Conservation (phyloP, 2,797 vertebrate genomes). For the Dendrocincla fuliginosa region DNA sequence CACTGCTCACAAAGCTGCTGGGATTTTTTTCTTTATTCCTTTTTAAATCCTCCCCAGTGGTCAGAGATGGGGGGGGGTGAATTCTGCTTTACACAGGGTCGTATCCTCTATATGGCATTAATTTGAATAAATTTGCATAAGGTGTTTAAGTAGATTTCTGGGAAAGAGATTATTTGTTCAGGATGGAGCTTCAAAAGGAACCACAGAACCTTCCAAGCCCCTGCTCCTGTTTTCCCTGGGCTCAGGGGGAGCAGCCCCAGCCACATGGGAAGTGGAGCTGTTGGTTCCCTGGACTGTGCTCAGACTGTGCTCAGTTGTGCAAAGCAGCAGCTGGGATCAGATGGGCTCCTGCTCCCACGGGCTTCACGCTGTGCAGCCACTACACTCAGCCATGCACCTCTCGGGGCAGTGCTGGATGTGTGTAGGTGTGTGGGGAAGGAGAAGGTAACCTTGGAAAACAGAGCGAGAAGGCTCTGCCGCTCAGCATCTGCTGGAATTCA, state of each 20-base stretch:
- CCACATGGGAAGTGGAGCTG: accelerated
- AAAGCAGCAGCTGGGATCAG: neutral
- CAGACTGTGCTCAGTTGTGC: neutral
- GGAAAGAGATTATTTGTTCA: neutral
- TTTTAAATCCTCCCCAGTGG: neutral
- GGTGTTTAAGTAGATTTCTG: neutral
- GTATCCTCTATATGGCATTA: accelerated
- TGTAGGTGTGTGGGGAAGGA: accelerated
- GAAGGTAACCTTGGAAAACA: neutral
- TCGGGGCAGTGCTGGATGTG: accelerated
- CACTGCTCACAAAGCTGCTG: neutral
- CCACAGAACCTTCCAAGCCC: neutral
- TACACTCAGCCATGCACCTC: accelerated
- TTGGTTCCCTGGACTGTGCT: accelerated
- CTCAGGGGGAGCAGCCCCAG: neutral
- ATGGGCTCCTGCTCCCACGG: neutral
- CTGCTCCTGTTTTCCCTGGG: accelerated
- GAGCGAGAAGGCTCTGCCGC: accelerated
- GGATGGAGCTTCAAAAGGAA: neutral
- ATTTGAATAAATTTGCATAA: neutral
- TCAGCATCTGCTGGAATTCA: neutral
- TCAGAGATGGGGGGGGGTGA: neutral
- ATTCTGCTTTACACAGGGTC: neutral
- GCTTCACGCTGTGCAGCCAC: neutral
- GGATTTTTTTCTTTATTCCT: neutral